Evolutionary conservation across 2,113 vertebrate species (phyloP).

Genomic region (Marmota monax): DNA sequence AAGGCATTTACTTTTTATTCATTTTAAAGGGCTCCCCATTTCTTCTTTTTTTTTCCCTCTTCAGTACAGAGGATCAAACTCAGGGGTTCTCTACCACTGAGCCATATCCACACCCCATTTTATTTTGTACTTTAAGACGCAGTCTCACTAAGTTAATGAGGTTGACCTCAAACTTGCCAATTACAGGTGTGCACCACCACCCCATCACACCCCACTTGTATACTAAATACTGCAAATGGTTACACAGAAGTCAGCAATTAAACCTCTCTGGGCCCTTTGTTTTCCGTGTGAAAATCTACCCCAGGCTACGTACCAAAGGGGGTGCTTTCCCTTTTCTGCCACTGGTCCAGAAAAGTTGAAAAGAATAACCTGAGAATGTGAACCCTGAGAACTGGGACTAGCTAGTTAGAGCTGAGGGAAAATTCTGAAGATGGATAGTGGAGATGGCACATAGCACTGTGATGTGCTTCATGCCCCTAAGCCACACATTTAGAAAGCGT

Average conservation of each 20-base stretch:
- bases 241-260: neutral
- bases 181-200: no score
- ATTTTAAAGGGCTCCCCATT: constrained; percentile 27
- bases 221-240: constrained; percentile 28
- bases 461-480: neutral
- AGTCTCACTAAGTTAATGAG: no score
- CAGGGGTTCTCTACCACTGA: no score
- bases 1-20: neutral
- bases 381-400: neutral
- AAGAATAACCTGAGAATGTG: neutral
- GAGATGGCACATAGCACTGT: no score
- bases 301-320: accelerated
- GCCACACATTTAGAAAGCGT: neutral
- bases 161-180: no score
- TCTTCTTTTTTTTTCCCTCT: no score
- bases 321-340: neutral
- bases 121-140: no score
- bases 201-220: no score
- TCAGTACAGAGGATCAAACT: no score
- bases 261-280: constrained; percentile 39
- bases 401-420: neutral
- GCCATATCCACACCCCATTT: no score
- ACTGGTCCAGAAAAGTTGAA: neutral
- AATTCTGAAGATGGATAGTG: neutral
- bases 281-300: neutral